Evolutionary conservation across 1,140 invertebrate species (phyloP).

Genomic region (Drosophila tani): DNA sequence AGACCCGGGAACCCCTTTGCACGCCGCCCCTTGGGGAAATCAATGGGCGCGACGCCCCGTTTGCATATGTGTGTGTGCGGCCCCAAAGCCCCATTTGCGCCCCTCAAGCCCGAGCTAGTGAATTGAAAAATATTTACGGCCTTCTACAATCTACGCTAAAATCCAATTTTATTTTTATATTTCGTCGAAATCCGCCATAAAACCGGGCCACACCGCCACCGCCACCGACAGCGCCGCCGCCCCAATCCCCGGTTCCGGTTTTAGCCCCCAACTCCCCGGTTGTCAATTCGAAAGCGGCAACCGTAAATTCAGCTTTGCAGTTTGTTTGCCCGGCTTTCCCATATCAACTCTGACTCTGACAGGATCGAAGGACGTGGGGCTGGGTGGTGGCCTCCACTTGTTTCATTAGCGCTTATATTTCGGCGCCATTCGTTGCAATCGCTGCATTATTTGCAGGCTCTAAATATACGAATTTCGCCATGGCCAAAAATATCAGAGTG

Average conservation of each 20-base stretch:
- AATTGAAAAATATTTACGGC: constrained; percentile 83
- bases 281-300: constrained; percentile 65
- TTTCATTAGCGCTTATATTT: constrained; percentile 70
- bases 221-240: not conserved
- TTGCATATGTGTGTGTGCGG: constrained; percentile 25
- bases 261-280: not conserved
- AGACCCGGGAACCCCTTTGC: constrained; percentile 28
- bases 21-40: constrained; percentile 63
- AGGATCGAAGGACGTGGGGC: constrained; percentile 1
- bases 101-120: constrained; percentile 37
- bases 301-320: constrained; percentile 74
- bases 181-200: constrained; percentile 73
- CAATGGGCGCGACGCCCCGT: constrained; percentile 30
- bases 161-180: constrained; percentile 83
- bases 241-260: constrained; percentile 22
- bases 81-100: not conserved
- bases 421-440: constrained; percentile 27
- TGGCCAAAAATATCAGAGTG: constrained; percentile 6
- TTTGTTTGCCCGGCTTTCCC: constrained; percentile 54
- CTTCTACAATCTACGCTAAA: constrained; percentile 78
- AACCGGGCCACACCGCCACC: constrained; percentile 42
- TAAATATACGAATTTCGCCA: constrained; percentile 43
- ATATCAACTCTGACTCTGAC: constrained; percentile 33
- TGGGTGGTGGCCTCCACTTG: constrained; percentile 19
- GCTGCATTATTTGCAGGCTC: constrained; percentile 51